Evolutionary conservation across 1,140 invertebrate genomes (phyloP), one percentile per base, ranked within the genome.

Genomic region (Cydia strobilella): DNA sequence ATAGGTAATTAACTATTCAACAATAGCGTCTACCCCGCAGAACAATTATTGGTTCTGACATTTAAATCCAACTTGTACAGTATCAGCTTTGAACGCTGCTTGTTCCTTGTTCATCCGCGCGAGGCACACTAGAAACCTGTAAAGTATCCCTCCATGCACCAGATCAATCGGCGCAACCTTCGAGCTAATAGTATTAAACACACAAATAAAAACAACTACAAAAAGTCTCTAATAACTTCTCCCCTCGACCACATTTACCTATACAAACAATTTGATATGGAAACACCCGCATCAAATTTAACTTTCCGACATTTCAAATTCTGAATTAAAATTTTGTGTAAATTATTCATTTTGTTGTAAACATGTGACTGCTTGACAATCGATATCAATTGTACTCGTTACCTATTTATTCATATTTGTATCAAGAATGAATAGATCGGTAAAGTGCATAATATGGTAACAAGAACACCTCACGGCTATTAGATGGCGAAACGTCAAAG

Each of bases 401-500:
- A 35, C 31, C 15, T 18, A 69, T 69, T 69, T n/a, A 59, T 59
- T 39, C 1, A 12, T 42, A 35, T 27, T 69, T 39, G 65, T 69
- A 69, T 69, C 25, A 23, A 31, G 15, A 66, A 66, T 66, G 23
- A 18, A 54, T 35, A 31, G 1, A 13, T 69, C 18, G 7, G 18
- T 69, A 69, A 69, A 69, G 6, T 69, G 65, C 31, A 69, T 39
- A 69, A 69, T 69, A 18, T 13, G 35, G n/a, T 69, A 35, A 69
- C 65, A 35, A 69, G 65, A 20, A 27, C 63, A 31, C 27, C 65
- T 69, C 65, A 69, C n/a, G 65, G 31, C 65, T 69, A 35, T 69
- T 69, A 69, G 65, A 66, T 39, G 65, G 65, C 35, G 7, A 69
- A 69, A 42, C 65, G 35, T 69, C 65, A 69, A 42, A 69, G 65